Conservation (phyloP, 2,797 vertebrate species). For the Bufotes viridis region DNA sequence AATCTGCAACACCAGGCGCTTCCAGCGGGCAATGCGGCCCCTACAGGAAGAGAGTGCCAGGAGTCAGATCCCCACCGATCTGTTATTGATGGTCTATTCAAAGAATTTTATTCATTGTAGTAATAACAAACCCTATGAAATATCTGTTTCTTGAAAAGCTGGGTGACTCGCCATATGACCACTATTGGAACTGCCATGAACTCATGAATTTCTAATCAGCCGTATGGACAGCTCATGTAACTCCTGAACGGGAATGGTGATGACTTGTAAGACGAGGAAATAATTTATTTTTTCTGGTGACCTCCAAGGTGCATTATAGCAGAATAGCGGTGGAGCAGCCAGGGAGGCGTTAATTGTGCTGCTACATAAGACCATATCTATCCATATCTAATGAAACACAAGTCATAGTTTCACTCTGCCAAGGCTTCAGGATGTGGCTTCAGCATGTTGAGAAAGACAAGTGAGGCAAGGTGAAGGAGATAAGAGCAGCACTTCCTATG, state of each 20-base stretch:
- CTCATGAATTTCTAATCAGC: too few species aligned
- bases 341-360: neutral
- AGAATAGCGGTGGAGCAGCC: neutral
- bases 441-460: slow-evolving; percentile 6
- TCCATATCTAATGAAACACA: neutral
- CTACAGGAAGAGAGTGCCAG: too few species aligned
- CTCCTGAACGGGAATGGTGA: neutral
- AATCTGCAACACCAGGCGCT: too few species aligned
- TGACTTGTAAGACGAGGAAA: neutral
- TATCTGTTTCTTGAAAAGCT: too few species aligned
- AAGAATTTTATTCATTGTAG: too few species aligned
- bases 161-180: too few species aligned
- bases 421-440: slow-evolving; percentile 23
- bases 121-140: too few species aligned
- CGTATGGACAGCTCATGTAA: neutral
- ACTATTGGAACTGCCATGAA: too few species aligned
- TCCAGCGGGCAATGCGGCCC: too few species aligned
- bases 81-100: too few species aligned
- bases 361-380: neutral
- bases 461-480: neutral
- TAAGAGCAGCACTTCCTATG: neutral
- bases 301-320: neutral
- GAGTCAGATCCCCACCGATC: too few species aligned
- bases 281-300: neutral
- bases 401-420: neutral